Evolutionary conservation across 2,797 vertebrate genomes (phyloP), one percentile per base, ranked within the genome.

Genomic region (Gastrophryne carolinensis): DNA sequence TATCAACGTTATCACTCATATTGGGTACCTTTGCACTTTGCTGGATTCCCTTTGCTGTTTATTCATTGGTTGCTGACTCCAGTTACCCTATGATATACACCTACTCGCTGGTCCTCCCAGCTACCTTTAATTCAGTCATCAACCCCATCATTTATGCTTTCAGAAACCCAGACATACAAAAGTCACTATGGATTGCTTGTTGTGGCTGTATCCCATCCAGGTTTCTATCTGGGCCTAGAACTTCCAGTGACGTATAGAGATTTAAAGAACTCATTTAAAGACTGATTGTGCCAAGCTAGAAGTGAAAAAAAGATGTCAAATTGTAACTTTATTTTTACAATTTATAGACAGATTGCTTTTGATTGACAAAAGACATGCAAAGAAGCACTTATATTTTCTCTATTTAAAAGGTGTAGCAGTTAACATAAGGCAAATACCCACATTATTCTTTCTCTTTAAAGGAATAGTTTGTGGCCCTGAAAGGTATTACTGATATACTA

Each of bases 91-190:
- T 86, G 0, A 88, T 93, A 41, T 96, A 95, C 89, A 95, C 94
- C 70, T 96, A 96, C 81, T 92, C 89, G 27, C 83, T 95, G 2
- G 94, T 92, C 5, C 89, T 96, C 72, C 95, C 94, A 0, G 95
- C 94, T 60, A 87, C 94, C 44, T 94, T 91, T 79, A 93, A 94
- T 87, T 96, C 95, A 1, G 91, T 94, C 73, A 91, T 97, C 87
- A 97, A 96, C 86, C 95, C 95, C 52, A 85, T 96, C 81, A 90
- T 97, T 11, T 97, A 97, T 37, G 95, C 94, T 79, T 97, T 95
- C 84, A 85, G 95, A 5, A 95, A 96, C 86, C 95, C 94, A 0
- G 95, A 96, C 83, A 94, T 96, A 82, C 95, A 95, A 88, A 95
- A 96, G 82, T 93, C 95, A 0, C 90, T 97, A 30, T 93, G 93